Conservation (phyloP, 2,888 invertebrate genomes). For the Acleris holmiana region DNA sequence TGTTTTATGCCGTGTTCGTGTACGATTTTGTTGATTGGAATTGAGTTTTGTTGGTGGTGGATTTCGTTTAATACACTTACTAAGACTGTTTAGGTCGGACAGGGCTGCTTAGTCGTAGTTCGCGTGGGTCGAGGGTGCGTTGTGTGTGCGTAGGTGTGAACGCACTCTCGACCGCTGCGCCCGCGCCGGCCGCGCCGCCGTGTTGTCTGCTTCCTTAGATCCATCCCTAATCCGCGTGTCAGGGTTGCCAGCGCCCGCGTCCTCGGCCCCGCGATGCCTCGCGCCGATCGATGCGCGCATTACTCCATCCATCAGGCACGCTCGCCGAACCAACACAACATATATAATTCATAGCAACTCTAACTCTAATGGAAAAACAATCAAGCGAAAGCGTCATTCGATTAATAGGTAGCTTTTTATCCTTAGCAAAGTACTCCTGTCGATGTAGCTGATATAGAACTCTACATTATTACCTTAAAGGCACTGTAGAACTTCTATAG, state of each 20-base stretch:
- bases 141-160: conserved; percentile 73
- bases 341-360: conserved; percentile 67
- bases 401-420: conserved; percentile 67
- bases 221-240: conserved; percentile 42
- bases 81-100: conserved; percentile 53
- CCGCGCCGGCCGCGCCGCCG: conserved; percentile 46
- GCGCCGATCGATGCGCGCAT: conserved; percentile 59
- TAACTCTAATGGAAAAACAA: conserved; percentile 67
- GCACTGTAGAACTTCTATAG: conserved; percentile 13
- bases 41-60: conserved; percentile 84
- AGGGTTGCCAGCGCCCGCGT: conserved; percentile 44
- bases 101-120: conserved; percentile 36
- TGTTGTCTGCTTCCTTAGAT: conserved; percentile 38
- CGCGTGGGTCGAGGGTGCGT: conserved; percentile 55
- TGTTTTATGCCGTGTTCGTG: conserved; percentile 84
- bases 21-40: conserved; percentile 82
- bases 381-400: conserved; percentile 66
- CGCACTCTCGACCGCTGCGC: conserved; percentile 56
- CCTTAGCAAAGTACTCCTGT: conserved; percentile 45
- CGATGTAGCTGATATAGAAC: conserved; percentile 38
- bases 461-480: conserved; percentile 12
- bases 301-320: conserved; percentile 56
- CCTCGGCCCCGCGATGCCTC: conserved; percentile 6
- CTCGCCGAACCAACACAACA: conserved; percentile 56
- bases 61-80: conserved; percentile 84